Percentiles rank a stretch among this genome's conserved stretches.
Conservation (phyloP, 2,113 vertebrate species). For the Dipodomys spectabilis region DNA sequence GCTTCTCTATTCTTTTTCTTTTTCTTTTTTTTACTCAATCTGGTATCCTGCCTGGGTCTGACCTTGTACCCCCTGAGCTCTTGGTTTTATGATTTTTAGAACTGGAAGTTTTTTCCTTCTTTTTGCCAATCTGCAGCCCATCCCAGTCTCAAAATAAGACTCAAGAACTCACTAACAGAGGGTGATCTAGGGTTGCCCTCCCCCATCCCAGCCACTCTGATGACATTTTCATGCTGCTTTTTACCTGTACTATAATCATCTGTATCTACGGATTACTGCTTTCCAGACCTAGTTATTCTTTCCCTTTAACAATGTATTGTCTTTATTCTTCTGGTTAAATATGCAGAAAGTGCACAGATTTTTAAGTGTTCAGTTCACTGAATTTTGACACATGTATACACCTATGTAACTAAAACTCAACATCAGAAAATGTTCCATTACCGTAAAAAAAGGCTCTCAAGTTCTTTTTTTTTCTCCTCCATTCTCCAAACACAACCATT, state of each 20-base stretch:
- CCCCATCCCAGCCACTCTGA: too few relatives aligned
- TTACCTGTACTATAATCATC: background rate
- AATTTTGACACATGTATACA: background rate
- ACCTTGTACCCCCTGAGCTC: background rate
- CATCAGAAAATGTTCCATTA: background rate
- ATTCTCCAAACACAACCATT: background rate
- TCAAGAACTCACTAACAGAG: background rate
- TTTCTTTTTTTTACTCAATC: background rate
- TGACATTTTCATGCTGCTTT: background rate
- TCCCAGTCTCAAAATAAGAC: background rate
- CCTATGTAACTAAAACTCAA: background rate
- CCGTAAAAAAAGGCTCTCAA: background rate
- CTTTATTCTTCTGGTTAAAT: conserved; percentile 11
- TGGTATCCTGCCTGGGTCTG: background rate
- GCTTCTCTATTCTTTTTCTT: background rate
- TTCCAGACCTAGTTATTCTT: background rate
- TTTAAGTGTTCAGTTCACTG: background rate
- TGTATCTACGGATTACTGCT: background rate
- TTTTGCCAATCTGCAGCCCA: background rate
- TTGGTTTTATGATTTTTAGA: background rate
- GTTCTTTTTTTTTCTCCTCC: background rate
- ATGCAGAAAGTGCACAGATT: conserved; percentile 4
- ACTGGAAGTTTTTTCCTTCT: background rate
- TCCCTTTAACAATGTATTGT: background rate
- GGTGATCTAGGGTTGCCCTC: background rate